A percentile compares a stretch with the other conserved stretches of the same genome.
phyloP scores from a whole-genome alignment of 2,888 invertebrate species.

The Mythimna impura region DNA sequence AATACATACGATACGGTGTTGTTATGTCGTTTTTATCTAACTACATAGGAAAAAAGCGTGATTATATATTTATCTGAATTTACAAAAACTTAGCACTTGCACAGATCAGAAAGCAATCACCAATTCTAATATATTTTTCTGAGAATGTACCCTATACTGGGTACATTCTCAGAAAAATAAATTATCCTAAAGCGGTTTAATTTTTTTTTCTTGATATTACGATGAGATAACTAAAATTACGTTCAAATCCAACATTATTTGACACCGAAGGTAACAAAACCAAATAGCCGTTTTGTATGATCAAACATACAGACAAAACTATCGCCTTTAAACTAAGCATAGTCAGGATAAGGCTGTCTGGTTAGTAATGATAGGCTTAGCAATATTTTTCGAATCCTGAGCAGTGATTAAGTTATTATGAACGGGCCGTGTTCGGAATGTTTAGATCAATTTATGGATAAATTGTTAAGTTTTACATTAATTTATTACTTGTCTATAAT shows the following conservation, averaged over 20 bases:
- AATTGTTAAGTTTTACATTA: slow-evolving; percentile 57
- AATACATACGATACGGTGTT: background rate
- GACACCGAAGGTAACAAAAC: background rate
- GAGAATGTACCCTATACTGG: too few species aligned
- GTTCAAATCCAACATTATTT: background rate
- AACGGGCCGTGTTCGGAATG: slow-evolving; percentile 43
- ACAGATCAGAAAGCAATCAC: too few species aligned
- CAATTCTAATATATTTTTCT: too few species aligned
- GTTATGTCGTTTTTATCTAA: too few species aligned
- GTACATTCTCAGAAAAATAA: too few species aligned
- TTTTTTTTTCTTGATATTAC: too few species aligned
- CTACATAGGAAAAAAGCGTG: too few species aligned
- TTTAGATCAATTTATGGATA: slow-evolving; percentile 64
- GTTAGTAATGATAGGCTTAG: slow-evolving; percentile 57
- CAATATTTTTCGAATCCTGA: slow-evolving; percentile 57
- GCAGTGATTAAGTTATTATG: slow-evolving; percentile 63
- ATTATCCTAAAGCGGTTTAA: too few species aligned
- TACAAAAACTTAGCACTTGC: too few species aligned
- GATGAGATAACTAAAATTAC: background rate
- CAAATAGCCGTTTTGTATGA: too few species aligned
- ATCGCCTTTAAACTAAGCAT: slow-evolving; percentile 13
- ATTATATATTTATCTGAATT: too few species aligned
- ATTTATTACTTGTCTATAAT: slow-evolving; percentile 55
- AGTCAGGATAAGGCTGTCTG: slow-evolving; percentile 44
- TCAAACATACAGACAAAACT: slow-evolving; percentile 27